phyloP scores from a whole-genome alignment of 2,888 invertebrate species.

The Yponomeuta malinellus region DNA sequence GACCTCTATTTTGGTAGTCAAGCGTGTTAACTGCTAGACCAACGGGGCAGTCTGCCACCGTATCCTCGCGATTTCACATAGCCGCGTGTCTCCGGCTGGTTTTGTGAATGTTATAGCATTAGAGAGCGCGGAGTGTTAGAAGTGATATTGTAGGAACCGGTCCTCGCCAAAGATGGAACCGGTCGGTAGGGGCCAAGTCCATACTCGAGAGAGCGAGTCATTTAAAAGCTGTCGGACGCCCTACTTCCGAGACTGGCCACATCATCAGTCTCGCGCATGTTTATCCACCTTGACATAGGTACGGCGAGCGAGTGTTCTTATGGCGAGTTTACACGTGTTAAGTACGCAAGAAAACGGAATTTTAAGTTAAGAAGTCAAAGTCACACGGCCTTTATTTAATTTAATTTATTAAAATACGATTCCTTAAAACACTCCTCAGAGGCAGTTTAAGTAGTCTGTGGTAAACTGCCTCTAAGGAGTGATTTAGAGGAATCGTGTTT shows the following conservation, averaged over 20 bases:
- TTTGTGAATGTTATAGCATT: constrained; percentile 21
- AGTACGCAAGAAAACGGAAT: not conserved
- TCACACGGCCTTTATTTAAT: too few species aligned
- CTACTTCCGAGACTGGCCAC: constrained; percentile 47
- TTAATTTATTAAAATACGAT: too few species aligned
- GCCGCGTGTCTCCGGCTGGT: not conserved
- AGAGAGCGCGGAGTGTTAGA: constrained; percentile 38
- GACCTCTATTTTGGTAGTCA: too few species aligned
- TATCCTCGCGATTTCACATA: constrained; percentile 6
- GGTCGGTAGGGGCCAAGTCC: constrained; percentile 63
- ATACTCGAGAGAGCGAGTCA: constrained; percentile 23
- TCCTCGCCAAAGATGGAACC: constrained; percentile 67
- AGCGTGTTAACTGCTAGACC: not conserved
- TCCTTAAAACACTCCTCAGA: too few species aligned
- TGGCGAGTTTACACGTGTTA: not conserved
- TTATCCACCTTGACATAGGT: not conserved
- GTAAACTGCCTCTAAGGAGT: too few species aligned
- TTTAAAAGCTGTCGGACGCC: constrained; percentile 25
- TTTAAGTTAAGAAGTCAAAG: too few species aligned
- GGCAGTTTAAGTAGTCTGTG: too few species aligned
- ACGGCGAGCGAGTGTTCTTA: not conserved
- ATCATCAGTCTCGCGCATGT: constrained; percentile 26
- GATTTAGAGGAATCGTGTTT: too few species aligned
- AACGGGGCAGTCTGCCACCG: not conserved
- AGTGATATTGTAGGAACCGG: constrained; percentile 55